Conservation (phyloP, 2,797 vertebrate genomes). For the Meda fulgida region DNA sequence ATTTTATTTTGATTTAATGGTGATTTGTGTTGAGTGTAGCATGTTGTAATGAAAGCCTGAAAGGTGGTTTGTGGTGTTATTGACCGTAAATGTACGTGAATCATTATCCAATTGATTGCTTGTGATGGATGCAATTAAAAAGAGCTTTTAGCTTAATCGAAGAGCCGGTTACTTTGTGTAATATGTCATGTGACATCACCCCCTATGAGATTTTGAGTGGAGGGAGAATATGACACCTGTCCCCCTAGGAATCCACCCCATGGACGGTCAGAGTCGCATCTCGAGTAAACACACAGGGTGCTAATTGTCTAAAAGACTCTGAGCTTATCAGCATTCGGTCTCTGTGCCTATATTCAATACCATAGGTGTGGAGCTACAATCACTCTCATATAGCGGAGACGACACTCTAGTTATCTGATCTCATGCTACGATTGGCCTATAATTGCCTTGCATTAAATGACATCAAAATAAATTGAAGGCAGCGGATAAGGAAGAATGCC, state of each 20-base stretch:
- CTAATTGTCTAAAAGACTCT: constrained; percentile 29
- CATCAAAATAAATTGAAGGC: constrained; percentile 35
- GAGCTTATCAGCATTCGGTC: constrained; percentile 33
- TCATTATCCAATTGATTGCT: constrained; percentile 22
- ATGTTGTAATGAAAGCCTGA: neutral
- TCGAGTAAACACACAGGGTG: constrained; percentile 19
- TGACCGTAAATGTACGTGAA: neutral
- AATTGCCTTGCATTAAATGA: constrained; percentile 39
- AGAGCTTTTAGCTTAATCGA: neutral
- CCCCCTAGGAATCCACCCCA: neutral
- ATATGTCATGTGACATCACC: neutral
- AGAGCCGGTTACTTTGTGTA: neutral
- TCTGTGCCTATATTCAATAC: constrained; percentile 13
- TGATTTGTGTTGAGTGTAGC: neutral
- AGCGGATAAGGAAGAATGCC: constrained; percentile 20
- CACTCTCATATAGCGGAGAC: neutral
- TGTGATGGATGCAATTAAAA: constrained; percentile 15
- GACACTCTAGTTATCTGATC: constrained; percentile 40
- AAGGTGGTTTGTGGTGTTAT: neutral
- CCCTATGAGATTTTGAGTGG: constrained; percentile 6
- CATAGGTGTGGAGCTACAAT: constrained; percentile 7
- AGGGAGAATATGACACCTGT: constrained; percentile 22
- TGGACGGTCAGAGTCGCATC: neutral
- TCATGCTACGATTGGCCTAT: constrained; percentile 8
- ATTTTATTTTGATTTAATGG: neutral